phyloP scores from a whole-genome alignment of 2,113 vertebrate species.

The Hippocampus barbouri region DNA sequence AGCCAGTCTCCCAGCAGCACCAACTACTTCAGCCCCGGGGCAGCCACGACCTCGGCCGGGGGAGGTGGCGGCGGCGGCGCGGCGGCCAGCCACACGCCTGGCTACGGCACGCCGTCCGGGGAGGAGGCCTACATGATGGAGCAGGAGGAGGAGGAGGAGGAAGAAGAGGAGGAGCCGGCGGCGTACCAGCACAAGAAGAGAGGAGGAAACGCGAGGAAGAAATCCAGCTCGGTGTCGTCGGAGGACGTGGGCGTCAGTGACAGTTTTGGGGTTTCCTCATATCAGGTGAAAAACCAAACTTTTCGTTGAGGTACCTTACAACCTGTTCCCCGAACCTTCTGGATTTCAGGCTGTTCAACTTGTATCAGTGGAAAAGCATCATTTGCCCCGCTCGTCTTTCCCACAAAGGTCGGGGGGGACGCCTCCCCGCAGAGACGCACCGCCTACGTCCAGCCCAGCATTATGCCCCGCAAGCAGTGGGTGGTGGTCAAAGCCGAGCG shows the following conservation, averaged over 20 bases:
- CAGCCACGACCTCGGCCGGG: conserved; percentile 63
- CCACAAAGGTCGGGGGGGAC: background rate
- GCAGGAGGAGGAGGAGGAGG: conserved; percentile 64
- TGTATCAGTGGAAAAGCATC: conserved; percentile 26
- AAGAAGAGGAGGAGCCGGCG: conserved; percentile 53
- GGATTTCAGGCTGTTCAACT: background rate
- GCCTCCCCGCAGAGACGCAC: background rate
- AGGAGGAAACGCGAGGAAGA: conserved; percentile 60
- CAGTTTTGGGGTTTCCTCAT: conserved; percentile 75
- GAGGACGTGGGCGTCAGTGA: conserved; percentile 80
- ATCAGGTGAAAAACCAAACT: conserved; percentile 55
- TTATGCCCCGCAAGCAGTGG: conserved; percentile 86
- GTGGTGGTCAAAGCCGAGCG: conserved; percentile 84
- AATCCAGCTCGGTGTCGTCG: conserved; percentile 63
- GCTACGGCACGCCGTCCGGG: conserved; percentile 72
- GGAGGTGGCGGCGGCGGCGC: conserved; percentile 47
- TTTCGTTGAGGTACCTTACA: no score
- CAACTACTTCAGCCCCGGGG: conserved; percentile 86
- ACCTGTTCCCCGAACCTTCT: background rate
- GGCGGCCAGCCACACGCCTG: conserved; percentile 62
- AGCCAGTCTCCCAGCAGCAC: conserved; percentile 88
- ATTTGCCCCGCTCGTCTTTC: conserved; percentile 15
- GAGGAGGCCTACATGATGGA: conserved; percentile 70
- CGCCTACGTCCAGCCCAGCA: conserved; percentile 77
- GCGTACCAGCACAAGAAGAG: conserved; percentile 64